Evolutionary conservation across 2,113 vertebrate species (phyloP).

Genomic region (Percina caprodes): DNA sequence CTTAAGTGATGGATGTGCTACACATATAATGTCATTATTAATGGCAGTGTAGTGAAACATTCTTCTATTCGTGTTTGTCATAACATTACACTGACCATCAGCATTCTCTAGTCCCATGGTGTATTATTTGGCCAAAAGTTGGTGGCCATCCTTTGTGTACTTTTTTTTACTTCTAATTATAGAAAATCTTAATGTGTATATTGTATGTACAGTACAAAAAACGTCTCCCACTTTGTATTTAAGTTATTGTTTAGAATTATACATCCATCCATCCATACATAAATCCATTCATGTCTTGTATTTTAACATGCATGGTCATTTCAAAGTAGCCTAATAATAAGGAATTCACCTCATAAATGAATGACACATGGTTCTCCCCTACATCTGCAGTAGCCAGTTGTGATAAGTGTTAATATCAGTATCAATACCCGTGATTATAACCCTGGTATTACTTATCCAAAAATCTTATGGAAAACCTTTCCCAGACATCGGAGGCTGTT

Average conservation of each 20-base stretch:
- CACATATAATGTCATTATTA: conserved; percentile 25
- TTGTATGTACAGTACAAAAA: neutral
- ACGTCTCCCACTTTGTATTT: no score
- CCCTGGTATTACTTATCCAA: neutral
- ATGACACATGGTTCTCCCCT: no score
- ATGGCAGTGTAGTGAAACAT: conserved; percentile 6
- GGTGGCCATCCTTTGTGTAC: neutral
- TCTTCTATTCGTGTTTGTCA: conserved; percentile 13
- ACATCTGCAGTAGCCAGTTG: no score
- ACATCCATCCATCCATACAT: neutral
- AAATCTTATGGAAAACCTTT: neutral
- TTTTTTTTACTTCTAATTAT: neutral
- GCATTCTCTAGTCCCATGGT: neutral
- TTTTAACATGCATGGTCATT: no score
- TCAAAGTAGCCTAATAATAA: no score
- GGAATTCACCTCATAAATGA: no score
- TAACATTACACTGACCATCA: neutral
- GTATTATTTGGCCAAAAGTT: neutral
- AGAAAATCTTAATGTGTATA: neutral
- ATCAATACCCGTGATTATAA: neutral
- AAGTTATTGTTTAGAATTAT: neutral
- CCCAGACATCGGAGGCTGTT: neutral
- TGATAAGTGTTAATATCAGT: neutral
- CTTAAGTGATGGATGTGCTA: conserved; percentile 36
- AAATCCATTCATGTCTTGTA: neutral